phyloP scores from a whole-genome alignment of 1,140 invertebrate species.

The Trichonephila clavipes region DNA sequence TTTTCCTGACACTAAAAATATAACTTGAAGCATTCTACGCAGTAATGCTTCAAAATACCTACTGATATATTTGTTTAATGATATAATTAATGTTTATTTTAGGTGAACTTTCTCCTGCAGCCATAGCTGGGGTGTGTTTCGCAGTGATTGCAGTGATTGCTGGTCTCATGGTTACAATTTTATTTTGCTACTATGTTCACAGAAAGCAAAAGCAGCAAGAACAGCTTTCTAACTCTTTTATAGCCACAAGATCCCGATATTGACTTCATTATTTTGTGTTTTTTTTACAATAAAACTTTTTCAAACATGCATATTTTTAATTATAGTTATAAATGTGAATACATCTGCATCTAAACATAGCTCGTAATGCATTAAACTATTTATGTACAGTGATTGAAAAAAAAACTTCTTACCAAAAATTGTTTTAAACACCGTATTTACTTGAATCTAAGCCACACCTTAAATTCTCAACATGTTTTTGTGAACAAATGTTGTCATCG shows the following conservation, averaged over 20 bases:
- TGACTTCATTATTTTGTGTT: not conserved
- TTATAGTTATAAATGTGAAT: not conserved
- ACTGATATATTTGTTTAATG: not conserved
- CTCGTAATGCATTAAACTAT: too few relatives aligned
- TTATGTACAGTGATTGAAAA: too few relatives aligned
- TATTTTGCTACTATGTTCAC: slow-evolving; percentile 77
- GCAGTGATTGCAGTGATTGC: slow-evolving; percentile 58
- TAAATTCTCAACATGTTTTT: too few relatives aligned
- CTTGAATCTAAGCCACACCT: too few relatives aligned
- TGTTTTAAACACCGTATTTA: too few relatives aligned
- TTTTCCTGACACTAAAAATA: too few relatives aligned
- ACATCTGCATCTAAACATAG: too few relatives aligned
- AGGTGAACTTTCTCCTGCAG: slow-evolving; percentile 76
- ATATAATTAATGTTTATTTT: not conserved
- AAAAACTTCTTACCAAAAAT: too few relatives aligned
- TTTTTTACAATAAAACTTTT: not conserved
- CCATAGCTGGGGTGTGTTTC: slow-evolving; percentile 76
- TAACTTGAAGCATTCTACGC: too few relatives aligned
- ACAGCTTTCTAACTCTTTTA: not conserved
- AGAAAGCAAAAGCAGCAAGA: slow-evolving; percentile 62
- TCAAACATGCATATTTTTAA: not conserved
- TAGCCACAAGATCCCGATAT: not conserved
- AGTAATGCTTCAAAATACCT: not conserved
- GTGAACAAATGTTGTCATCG: too few relatives aligned
- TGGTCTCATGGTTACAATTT: slow-evolving; percentile 76